These are phyloP conservation scores for Oncorhynchus gorbuscha DNA, from an alignment of 2,113 vertebrate genomes.

Conservation along the genomic window DNA sequence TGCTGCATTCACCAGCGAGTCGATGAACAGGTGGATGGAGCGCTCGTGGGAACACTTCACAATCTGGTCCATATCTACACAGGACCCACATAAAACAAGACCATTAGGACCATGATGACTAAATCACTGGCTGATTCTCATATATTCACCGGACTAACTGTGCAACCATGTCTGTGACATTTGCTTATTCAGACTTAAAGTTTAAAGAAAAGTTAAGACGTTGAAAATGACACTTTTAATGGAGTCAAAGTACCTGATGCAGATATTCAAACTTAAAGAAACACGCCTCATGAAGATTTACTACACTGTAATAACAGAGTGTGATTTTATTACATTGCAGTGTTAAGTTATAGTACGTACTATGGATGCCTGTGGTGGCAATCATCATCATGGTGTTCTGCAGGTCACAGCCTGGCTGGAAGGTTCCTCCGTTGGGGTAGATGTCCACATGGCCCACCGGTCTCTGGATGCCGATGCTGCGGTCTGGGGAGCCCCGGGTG, in stretches of 20 bases:
- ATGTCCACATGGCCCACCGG: slow-evolving; percentile 95
- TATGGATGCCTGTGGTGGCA: slow-evolving; percentile 82
- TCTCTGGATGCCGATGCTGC: slow-evolving; percentile 96
- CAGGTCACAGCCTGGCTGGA: slow-evolving; percentile 93
- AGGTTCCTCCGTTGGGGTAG: slow-evolving; percentile 94
- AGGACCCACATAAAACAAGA: neutral
- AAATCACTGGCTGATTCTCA: no score
- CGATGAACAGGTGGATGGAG: slow-evolving; percentile 96
- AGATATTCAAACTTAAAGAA: neutral
- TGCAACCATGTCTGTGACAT: no score
- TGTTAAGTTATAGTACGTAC: slow-evolving; percentile 63
- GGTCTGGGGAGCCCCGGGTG: slow-evolving; percentile 90
- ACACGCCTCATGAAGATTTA: neutral
- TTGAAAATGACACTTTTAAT: neutral
- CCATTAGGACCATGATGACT: no score
- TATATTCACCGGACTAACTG: slow-evolving; percentile 55
- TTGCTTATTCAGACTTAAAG: neutral
- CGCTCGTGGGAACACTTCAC: slow-evolving; percentile 97
- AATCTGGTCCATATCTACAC: slow-evolving; percentile 88
- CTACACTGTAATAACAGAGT: neutral
- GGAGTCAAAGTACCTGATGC: slow-evolving; percentile 1
- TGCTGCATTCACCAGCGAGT: slow-evolving; percentile 86
- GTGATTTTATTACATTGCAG: neutral
- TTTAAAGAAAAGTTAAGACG: neutral
- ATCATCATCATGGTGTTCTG: slow-evolving; percentile 86